Conservation (phyloP, 2,888 invertebrate genomes). For the Yponomeuta malinellus region DNA sequence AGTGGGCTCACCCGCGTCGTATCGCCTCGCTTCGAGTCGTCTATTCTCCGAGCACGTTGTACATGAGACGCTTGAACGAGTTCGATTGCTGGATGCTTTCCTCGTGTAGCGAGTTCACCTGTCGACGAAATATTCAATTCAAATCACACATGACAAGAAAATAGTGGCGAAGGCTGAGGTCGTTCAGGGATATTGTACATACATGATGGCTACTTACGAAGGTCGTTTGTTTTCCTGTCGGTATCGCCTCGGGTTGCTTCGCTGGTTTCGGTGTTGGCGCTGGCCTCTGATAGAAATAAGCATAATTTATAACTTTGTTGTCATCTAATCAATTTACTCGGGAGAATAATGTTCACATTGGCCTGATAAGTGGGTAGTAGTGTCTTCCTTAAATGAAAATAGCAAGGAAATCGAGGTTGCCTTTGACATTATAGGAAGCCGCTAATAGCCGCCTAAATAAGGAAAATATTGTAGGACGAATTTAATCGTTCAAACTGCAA, state of each 20-base stretch:
- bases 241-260: slow-evolving; percentile 46
- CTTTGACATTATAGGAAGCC: no score
- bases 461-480: no score
- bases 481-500: no score
- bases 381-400: no score
- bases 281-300: slow-evolving; percentile 40
- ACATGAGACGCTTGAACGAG: slow-evolving; percentile 94
- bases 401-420: no score
- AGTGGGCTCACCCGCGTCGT: neutral
- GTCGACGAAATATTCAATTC: slow-evolving; percentile 31
- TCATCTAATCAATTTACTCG: no score
- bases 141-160: neutral
- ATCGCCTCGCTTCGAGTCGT: slow-evolving; percentile 71
- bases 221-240: slow-evolving; percentile 65
- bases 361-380: no score
- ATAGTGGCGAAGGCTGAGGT: no score
- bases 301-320: no score
- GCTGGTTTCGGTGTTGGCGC: slow-evolving; percentile 57
- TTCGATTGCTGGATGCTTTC: slow-evolving; percentile 94
- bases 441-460: no score
- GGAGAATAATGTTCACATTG: no score
- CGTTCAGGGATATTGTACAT: neutral
- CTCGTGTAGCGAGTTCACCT: slow-evolving; percentile 82
- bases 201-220: slow-evolving; percentile 54
- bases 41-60: slow-evolving; percentile 84